Evolutionary conservation across 2,888 invertebrate genomes (phyloP).

Genomic region (Phrixothrix hirtus): DNA sequence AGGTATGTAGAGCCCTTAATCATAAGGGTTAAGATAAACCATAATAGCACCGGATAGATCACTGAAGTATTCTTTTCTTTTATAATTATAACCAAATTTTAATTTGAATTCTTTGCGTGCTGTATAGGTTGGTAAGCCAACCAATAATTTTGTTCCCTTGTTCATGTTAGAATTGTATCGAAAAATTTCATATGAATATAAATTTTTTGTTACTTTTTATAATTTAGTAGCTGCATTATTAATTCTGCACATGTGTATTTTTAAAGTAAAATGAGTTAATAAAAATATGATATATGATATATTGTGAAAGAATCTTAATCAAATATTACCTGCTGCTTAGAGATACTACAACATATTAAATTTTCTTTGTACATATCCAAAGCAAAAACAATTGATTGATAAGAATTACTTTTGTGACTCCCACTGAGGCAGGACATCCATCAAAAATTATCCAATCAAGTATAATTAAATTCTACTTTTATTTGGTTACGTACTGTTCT

Average conservation of each 20-base stretch:
- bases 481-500: slow-evolving; percentile 1
- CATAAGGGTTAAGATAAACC: slow-evolving; percentile 33
- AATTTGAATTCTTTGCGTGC: slow-evolving; percentile 22
- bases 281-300: too few relatives aligned
- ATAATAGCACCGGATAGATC: slow-evolving; percentile 32
- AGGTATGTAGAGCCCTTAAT: slow-evolving; percentile 32
- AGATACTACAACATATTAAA: too few relatives aligned
- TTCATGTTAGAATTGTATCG: too few relatives aligned
- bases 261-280: too few relatives aligned
- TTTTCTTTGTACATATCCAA: too few relatives aligned
- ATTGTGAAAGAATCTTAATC: too few relatives aligned
- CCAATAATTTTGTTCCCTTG: slow-evolving; percentile 15
- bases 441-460: slow-evolving; percentile 35
- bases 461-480: slow-evolving; percentile 12
- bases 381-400: slow-evolving; percentile 36
- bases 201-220: too few relatives aligned
- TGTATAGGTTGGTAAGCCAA: slow-evolving; percentile 9
- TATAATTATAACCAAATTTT: slow-evolving; percentile 20
- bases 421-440: slow-evolving; percentile 32
- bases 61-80: slow-evolving; percentile 19
- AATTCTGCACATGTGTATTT: too few relatives aligned
- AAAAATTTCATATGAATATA: too few relatives aligned
- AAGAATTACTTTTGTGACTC: slow-evolving; percentile 27
- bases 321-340: too few relatives aligned
- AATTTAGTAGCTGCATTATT: too few relatives aligned